Percentiles rank a stretch among this genome's conserved stretches.
Conservation (phyloP, 2,113 vertebrate genomes). For the Illadopsis cleaveri region DNA sequence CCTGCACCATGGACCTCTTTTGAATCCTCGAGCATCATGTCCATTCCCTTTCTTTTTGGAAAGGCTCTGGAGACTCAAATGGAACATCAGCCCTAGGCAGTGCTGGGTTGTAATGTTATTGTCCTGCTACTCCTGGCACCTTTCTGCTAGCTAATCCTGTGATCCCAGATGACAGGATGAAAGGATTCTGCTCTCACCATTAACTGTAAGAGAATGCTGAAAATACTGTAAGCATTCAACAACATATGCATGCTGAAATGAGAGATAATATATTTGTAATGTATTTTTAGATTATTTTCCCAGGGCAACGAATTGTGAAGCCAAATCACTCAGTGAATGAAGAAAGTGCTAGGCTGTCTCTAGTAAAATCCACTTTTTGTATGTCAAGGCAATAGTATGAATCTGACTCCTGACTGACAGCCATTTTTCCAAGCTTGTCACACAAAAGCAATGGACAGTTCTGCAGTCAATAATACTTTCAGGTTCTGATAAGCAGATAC, state of each 20-base stretch:
- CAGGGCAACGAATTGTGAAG: not conserved
- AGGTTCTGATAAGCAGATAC: not conserved
- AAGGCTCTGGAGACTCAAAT: not conserved
- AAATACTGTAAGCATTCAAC: not conserved
- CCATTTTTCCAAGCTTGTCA: not conserved
- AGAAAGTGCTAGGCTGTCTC: not conserved
- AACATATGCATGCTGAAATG: not conserved
- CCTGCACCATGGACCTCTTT: not conserved
- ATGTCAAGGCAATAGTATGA: not conserved
- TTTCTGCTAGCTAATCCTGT: not conserved
- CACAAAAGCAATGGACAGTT: not conserved
- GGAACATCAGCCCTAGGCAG: not conserved
- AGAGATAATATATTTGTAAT: not conserved
- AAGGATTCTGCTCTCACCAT: not conserved
- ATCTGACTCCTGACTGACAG: not conserved
- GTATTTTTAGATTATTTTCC: not conserved
- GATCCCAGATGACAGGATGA: not conserved
- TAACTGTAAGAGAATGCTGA: not conserved
- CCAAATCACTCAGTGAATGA: not conserved
- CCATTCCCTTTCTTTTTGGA: not conserved
- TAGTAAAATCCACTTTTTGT: not conserved
- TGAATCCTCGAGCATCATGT: not conserved
- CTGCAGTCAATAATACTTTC: not conserved
- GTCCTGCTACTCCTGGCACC: not conserved
- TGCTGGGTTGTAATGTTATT: rapidly evolving